Conservation (phyloP, 1,140 invertebrate species). For the Zaprionus gabonicus region DNA sequence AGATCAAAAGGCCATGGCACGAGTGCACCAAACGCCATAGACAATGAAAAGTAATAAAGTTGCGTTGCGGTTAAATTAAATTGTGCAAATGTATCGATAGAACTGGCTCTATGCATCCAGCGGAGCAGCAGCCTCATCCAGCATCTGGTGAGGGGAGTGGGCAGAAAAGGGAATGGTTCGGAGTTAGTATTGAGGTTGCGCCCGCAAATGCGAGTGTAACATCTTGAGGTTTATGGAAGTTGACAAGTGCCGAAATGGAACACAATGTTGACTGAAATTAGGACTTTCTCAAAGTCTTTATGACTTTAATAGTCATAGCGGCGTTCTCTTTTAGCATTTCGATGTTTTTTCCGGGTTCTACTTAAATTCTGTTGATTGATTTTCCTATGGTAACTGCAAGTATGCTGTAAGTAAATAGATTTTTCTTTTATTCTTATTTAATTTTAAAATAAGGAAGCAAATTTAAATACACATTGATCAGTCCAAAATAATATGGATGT, state of each 20-base stretch:
- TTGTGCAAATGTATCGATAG: slow-evolving; percentile 79
- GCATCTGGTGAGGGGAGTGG: background rate
- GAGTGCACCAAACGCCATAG: slow-evolving; percentile 50
- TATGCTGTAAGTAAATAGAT: background rate
- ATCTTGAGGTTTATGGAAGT: slow-evolving; percentile 29
- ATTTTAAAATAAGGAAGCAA: background rate
- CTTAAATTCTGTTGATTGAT: background rate
- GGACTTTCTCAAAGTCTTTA: background rate
- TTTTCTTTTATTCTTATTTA: background rate
- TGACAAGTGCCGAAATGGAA: background rate
- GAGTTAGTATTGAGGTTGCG: background rate
- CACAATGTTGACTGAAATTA: slow-evolving; percentile 2
- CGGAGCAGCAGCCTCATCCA: background rate
- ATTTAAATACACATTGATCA: background rate
- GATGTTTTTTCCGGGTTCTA: background rate
- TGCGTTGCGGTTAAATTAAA: slow-evolving; percentile 80
- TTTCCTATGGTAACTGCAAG: background rate
- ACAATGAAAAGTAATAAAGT: slow-evolving; percentile 75
- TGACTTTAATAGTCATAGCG: background rate
- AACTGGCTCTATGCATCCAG: slow-evolving; percentile 53
- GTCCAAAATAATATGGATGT: no score
- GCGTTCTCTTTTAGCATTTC: background rate
- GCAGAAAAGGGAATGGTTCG: no score
- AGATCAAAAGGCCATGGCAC: slow-evolving; percentile 66
- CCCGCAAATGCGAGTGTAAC: background rate